Evolutionary conservation across 2,797 vertebrate genomes (phyloP).

Genomic region (Mastacembelus armatus): DNA sequence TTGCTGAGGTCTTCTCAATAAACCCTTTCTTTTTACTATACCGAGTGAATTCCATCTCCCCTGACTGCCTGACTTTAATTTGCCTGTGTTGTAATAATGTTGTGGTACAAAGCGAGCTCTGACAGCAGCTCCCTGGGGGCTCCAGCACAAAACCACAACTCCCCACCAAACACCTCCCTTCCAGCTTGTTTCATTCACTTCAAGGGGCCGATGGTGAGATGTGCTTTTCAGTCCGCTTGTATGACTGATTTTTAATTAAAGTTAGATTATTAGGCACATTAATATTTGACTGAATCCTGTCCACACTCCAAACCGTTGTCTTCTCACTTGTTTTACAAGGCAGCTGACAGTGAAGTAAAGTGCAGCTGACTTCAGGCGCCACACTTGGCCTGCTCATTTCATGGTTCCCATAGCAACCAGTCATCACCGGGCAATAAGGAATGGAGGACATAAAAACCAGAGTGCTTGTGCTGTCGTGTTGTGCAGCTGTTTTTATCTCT

Average conservation of each 20-base stretch:
- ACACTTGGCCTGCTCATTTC: slow-evolving; percentile 63
- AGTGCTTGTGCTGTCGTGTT: slow-evolving; percentile 2
- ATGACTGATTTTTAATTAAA: neutral
- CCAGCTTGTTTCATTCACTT: neutral
- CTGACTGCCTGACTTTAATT: slow-evolving; percentile 38
- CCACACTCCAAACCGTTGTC: slow-evolving; percentile 24
- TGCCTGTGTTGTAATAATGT: slow-evolving; percentile 24
- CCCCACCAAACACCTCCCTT: neutral
- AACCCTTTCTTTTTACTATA: slow-evolving; percentile 2
- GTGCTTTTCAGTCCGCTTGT: neutral
- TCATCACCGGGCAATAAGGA: slow-evolving; percentile 42
- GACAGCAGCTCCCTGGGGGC: slow-evolving; percentile 31
- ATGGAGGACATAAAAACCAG: slow-evolving; percentile 9
- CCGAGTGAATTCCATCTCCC: neutral
- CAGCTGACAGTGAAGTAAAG: slow-evolving; percentile 73
- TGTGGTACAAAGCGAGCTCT: slow-evolving; percentile 13
- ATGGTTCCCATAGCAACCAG: slow-evolving; percentile 73
- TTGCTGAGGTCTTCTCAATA: neutral
- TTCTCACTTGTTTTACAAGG: slow-evolving; percentile 54
- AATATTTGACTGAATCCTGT: neutral
- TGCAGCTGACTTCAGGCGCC: slow-evolving; percentile 62
- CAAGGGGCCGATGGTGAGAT: neutral
- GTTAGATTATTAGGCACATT: slow-evolving; percentile 10
- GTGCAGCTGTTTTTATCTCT: neutral
- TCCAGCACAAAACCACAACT: slow-evolving; percentile 42